These are phyloP conservation scores for Eubasilissa regina DNA, from an alignment of 1,140 invertebrate genomes.

Conservation along the genomic window DNA sequence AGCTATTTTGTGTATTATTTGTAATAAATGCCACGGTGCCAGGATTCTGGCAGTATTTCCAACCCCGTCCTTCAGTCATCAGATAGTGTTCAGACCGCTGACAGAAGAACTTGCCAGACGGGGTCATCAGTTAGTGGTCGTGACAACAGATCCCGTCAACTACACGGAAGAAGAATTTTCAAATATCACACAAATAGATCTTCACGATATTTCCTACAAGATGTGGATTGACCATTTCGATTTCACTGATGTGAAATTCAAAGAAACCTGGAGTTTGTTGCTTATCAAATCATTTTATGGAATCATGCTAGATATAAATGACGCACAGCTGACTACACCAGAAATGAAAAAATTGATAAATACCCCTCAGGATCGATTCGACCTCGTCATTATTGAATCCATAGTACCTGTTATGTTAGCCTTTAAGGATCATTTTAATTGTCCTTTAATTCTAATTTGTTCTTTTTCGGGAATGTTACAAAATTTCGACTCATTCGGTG, in stretches of 20 bases:
- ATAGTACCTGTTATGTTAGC: constrained; percentile 58
- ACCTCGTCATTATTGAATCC: constrained; percentile 64
- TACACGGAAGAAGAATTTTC: constrained; percentile 57
- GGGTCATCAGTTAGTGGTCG: constrained; percentile 70
- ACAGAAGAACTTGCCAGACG: constrained; percentile 66
- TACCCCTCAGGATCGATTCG: constrained; percentile 62
- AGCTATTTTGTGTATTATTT: background rate
- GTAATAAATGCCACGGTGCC: constrained; percentile 49
- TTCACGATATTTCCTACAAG: constrained; percentile 63
- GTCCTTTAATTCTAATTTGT: constrained; percentile 65
- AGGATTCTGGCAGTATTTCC: constrained; percentile 72
- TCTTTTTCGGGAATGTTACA: constrained; percentile 60
- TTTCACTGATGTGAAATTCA: background rate
- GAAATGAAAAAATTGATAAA: constrained; percentile 63
- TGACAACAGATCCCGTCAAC: constrained; percentile 65
- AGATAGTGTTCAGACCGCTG: constrained; percentile 70
- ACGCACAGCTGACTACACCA: constrained; percentile 59
- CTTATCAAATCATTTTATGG: constrained; percentile 57
- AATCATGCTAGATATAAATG: constrained; percentile 42
- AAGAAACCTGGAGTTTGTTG: constrained; percentile 45
- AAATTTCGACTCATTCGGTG: constrained; percentile 64
- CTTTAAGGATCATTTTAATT: constrained; percentile 65
- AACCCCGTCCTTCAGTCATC: constrained; percentile 73
- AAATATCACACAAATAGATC: constrained; percentile 66
- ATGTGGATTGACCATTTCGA: constrained; percentile 53